Base-by-base conservation (phyloP, 2,888 invertebrate genomes). In the Eulithis prunata region DNA sequence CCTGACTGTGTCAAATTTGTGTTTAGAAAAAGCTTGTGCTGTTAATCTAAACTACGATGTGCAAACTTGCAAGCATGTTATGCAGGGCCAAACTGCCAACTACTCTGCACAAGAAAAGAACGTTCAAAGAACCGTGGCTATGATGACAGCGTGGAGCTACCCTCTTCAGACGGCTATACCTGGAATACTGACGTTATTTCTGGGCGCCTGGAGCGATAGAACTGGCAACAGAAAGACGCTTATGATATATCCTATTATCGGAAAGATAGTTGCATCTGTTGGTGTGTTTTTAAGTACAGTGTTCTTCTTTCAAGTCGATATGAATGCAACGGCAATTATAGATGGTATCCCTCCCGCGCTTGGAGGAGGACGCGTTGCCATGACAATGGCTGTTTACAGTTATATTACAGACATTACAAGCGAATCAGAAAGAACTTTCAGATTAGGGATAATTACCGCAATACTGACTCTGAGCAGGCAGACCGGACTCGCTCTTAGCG, bases 191-290 rank as follows among this genome's bases (percentile, higher is more conserved):
- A 92, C 94, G 7, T 82, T 94, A 6, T 94, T 95, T 69, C 79
- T 95, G 13, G 95, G 95, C 0, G 94, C 95, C 1, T 95, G 95
- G 95, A 95, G 94, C 79, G 95, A 95, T 76, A 90, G 94, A 51
- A 94, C 94, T 13, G 94, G 94, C 21, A 91, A 93, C 74, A 85
- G 95, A 52, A 95, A 95, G 78, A 89, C 93, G 0, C 94, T 94
- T 66, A 94, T 95, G 91, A 85, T 95, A 41, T 74, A 94, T 10
- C 95, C 95, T 0, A 92, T 95, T 21, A 72, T 93, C 10, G 95
- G 95, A 5, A 94, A 95, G 78, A 78, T 94, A 32, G 78, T 94
- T 61, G 91, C 94, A 0, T 83, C 93, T 12, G 80, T 91, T 53
- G 94, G 94, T 5, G 88, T 94, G 52, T 94, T 95, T 65, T 69